Evolutionary conservation across 2,888 invertebrate species (phyloP).

Genomic region (Peribatodes rhomboidaria): DNA sequence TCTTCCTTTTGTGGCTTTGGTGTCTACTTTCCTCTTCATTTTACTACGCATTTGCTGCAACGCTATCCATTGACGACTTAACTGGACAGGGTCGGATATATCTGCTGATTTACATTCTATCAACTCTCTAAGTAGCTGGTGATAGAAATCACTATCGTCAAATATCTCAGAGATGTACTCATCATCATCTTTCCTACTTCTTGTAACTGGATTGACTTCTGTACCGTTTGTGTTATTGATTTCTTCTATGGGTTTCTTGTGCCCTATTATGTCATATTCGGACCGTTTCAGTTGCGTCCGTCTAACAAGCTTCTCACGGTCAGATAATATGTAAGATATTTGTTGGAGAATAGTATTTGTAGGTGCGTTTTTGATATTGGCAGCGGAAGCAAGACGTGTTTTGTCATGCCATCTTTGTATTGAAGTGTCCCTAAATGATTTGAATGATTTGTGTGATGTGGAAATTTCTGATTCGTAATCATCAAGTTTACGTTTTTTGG

Average conservation of each 20-base stretch:
- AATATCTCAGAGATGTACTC: slow-evolving; percentile 94
- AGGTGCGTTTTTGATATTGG: slow-evolving; percentile 87
- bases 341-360: slow-evolving; percentile 91
- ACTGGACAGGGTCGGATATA: slow-evolving; percentile 93
- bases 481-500: slow-evolving; percentile 82
- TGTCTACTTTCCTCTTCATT: slow-evolving; percentile 97
- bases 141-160: slow-evolving; percentile 99
- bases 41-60: slow-evolving; percentile 96
- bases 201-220: slow-evolving; percentile 57
- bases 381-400: slow-evolving; percentile 90
- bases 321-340: slow-evolving; percentile 94
- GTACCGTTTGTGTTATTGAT: slow-evolving; percentile 51
- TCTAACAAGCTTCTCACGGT: slow-evolving; percentile 91
- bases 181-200: slow-evolving; percentile 77
- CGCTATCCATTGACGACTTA: slow-evolving; percentile 96
- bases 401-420: slow-evolving; percentile 98
- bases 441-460: slow-evolving; percentile 87
- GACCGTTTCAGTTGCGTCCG: slow-evolving; percentile 93
- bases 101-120: slow-evolving; percentile 96
- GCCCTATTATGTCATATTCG: slow-evolving; percentile 90
- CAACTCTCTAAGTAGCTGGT: slow-evolving; percentile 95
- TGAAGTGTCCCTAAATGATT: slow-evolving; percentile 90
- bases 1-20: slow-evolving; percentile 97
- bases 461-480: slow-evolving; percentile 87
- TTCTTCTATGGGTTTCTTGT: slow-evolving; percentile 62